phyloP scores from a whole-genome alignment of 2,888 invertebrate genomes.

The Habrosyne pyritoides region DNA sequence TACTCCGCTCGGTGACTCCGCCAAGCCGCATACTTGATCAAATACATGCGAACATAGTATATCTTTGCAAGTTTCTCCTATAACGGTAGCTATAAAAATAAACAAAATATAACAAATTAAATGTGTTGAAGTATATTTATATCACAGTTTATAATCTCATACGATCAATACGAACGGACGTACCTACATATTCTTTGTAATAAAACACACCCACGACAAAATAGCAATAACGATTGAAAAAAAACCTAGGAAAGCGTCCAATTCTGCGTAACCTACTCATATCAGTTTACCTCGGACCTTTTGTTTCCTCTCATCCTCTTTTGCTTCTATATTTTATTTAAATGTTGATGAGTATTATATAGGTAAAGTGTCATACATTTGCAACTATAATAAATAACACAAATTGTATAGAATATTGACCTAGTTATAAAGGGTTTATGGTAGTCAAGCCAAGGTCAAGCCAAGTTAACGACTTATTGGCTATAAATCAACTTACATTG shows the following conservation, averaged over 20 bases:
- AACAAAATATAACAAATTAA: conserved; percentile 1
- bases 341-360: no score
- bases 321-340: not conserved
- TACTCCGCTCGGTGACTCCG: conserved; percentile 29
- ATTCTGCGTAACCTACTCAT: not conserved
- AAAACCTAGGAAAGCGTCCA: not conserved
- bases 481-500: conserved; percentile 25
- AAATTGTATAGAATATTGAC: not conserved
- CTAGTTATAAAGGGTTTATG: not conserved
- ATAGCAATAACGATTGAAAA: not conserved
- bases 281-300: not conserved
- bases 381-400: not conserved
- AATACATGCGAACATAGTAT: conserved; percentile 57
- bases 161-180: not conserved
- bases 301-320: not conserved
- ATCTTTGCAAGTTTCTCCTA: conserved; percentile 36
- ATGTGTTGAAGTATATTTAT: no score
- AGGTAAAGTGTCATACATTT: no score
- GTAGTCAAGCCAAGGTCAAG: not conserved
- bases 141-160: no score
- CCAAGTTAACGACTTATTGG: not conserved
- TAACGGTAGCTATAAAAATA: conserved; percentile 22
- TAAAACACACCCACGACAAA: not conserved
- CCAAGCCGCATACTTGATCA: conserved; percentile 61
- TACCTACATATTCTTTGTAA: no score